Evolutionary conservation across 2,797 vertebrate genomes (phyloP).

Genomic region (Sebastes melanostomus): DNA sequence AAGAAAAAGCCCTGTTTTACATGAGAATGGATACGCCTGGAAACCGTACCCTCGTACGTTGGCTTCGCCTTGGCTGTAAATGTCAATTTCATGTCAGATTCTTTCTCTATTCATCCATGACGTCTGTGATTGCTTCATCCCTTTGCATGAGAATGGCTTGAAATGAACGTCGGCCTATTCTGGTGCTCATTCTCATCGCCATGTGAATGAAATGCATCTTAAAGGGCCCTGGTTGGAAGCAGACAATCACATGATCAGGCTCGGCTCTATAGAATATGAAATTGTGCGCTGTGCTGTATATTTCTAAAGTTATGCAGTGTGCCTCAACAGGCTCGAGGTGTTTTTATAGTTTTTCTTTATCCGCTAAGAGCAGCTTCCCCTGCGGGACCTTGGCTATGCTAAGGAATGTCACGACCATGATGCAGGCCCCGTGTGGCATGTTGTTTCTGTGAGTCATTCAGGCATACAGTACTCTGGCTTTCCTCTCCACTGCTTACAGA

Average conservation of each 20-base stretch:
- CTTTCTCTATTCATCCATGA: constrained; percentile 70
- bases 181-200: not conserved
- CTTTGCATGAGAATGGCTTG: constrained; percentile 69
- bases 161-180: constrained; percentile 56
- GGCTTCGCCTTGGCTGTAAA: constrained; percentile 63
- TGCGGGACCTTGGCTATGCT: constrained; percentile 41
- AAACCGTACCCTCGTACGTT: constrained; percentile 42
- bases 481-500: constrained; percentile 69
- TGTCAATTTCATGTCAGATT: constrained; percentile 77
- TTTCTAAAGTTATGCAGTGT: not conserved
- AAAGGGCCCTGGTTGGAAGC: constrained; percentile 21
- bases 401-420: constrained; percentile 59
- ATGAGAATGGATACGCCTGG: constrained; percentile 67
- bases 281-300: not conserved
- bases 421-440: constrained; percentile 54
- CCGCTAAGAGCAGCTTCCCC: constrained; percentile 39
- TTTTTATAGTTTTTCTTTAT: constrained; percentile 25
- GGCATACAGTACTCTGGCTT: constrained; percentile 62
- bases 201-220: constrained; percentile 46
- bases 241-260: constrained; percentile 30
- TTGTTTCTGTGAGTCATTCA: constrained; percentile 67
- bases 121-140: constrained; percentile 69
- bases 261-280: constrained; percentile 9
- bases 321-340: constrained; percentile 5
- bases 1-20: constrained; percentile 50